phyloP scores from a whole-genome alignment of 2,888 invertebrate species.

The Meandrusa payeni region DNA sequence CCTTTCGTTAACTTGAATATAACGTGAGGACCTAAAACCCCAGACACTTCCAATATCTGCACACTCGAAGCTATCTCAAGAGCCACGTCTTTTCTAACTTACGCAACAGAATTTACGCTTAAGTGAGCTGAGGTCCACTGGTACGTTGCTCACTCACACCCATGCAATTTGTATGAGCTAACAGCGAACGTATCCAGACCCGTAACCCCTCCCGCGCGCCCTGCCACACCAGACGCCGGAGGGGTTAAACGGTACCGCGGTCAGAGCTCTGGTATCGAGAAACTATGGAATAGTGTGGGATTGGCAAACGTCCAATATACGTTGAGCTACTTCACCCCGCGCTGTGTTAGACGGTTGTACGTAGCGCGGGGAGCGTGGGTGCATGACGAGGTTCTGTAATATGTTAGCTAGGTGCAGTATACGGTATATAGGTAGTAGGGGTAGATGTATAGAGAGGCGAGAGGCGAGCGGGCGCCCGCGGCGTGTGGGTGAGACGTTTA shows the following conservation, averaged over 20 bases:
- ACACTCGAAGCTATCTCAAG: slow-evolving; percentile 59
- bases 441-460: slow-evolving; percentile 67
- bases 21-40: slow-evolving; percentile 37
- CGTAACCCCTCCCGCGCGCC: slow-evolving; percentile 43
- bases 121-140: slow-evolving; percentile 71
- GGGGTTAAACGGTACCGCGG: slow-evolving; percentile 60
- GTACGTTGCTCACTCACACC: slow-evolving; percentile 74
- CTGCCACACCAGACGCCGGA: slow-evolving; percentile 40
- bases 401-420: slow-evolving; percentile 37
- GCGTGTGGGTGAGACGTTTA: slow-evolving; percentile 80
- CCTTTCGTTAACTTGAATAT: slow-evolving; percentile 15
- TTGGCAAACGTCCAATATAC: slow-evolving; percentile 51
- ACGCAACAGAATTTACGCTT: slow-evolving; percentile 79
- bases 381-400: slow-evolving; percentile 40
- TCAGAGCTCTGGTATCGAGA: slow-evolving; percentile 69
- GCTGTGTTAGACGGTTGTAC: slow-evolving; percentile 24
- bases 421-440: slow-evolving; percentile 50
- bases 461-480: slow-evolving; percentile 71
- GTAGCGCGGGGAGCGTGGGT: slow-evolving; percentile 28
- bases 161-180: slow-evolving; percentile 69
- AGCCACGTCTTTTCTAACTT: slow-evolving; percentile 74
- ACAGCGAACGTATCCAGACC: slow-evolving; percentile 39
- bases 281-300: slow-evolving; percentile 74
- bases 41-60: slow-evolving; percentile 56
- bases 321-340: slow-evolving; percentile 41